These are phyloP conservation scores for Nyctereutes procyonoides DNA, from an alignment of 2,113 vertebrate species.

Conservation along the genomic window DNA sequence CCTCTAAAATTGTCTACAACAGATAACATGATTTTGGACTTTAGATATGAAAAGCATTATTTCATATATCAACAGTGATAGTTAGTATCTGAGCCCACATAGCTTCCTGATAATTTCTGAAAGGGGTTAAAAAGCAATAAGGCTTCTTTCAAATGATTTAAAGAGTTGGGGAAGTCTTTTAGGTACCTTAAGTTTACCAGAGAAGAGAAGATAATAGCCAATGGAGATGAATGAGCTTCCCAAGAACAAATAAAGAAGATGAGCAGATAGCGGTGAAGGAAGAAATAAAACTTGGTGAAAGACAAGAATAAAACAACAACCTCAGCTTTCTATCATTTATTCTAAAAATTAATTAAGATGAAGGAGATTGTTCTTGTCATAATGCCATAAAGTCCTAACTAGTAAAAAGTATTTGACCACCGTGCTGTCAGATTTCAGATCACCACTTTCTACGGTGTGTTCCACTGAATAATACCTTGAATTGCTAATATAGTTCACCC, in stretches of 20 bases:
- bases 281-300: background rate
- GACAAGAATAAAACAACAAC: background rate
- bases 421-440: background rate
- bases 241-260: background rate
- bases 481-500: background rate
- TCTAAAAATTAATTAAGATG: conserved; percentile 42
- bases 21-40: conserved; percentile 75
- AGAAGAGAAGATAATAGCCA: background rate
- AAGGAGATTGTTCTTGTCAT: background rate
- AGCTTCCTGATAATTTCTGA: conserved; percentile 47
- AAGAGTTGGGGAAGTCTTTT: background rate
- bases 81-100: background rate
- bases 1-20: conserved; percentile 72
- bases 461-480: background rate
- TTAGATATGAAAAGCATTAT: conserved; percentile 68
- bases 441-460: background rate
- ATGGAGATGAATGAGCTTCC: background rate
- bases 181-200: background rate
- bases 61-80: background rate
- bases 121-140: conserved; percentile 38
- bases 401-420: background rate
- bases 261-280: background rate
- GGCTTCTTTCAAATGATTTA: background rate
- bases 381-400: background rate
- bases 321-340: background rate